Base-by-base conservation (phyloP, 1,140 invertebrate genomes). In the Cyphomyrmex costatus region DNA sequence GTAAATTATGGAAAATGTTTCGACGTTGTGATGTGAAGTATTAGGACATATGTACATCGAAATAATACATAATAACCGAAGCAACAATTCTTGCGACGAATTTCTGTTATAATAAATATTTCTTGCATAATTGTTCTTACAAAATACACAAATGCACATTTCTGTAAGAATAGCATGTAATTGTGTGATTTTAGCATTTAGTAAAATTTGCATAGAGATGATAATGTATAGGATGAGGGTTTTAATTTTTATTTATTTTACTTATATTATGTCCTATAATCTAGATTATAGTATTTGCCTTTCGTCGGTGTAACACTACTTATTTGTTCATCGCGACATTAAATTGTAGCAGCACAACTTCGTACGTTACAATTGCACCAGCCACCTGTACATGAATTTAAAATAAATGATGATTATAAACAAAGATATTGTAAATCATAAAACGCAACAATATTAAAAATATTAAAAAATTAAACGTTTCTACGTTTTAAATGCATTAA, bases 341-440 rank as follows among this genome's bases (percentile, higher is more conserved):
- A 74, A 95, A 95, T 85, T 96, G 95, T 4, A 95, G 76, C 16
- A 96, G 87, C 4, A 96, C 94, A 2, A 96, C 93, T 91, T 96
- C 95, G 73, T 96, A 96, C 0, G 95, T 96, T 21, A 95, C 93
- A 66, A 96, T 95, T 1, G 95, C 95, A 73, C 95, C 95, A 61
- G 94, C 95, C 6, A 96, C 93, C 95, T 96, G 65, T 33, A 90
- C 88, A 33, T 61, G 27, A 83, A 87, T 73, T 83, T 61, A 8
- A 2, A 74, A 79, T 56, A 82, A 88, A 65, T 46, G 6, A 21
- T 27, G 0, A 30, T 65, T 10, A 51, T 16, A 42, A 74, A 5
- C 42, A 49, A 49, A 36, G 10, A 24, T 68, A 51, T 51, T 66
- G 51, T 10, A 30, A 33, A 46, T 46, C 5, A 61, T 14, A 30